Conservation (phyloP, 2,888 invertebrate genomes). For the Amphipyra tragopoginis region DNA sequence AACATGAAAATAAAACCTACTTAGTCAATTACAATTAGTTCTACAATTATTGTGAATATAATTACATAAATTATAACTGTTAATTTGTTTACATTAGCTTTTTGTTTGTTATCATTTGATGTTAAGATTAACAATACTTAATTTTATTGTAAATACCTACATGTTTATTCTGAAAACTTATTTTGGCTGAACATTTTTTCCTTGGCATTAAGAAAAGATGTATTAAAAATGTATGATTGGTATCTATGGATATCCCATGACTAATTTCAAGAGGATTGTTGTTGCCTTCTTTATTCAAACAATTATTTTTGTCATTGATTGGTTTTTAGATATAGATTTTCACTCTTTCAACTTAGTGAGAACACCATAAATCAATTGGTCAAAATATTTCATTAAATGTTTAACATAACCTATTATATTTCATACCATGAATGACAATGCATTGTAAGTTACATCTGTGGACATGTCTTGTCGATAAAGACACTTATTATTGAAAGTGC, state of each 20-base stretch:
- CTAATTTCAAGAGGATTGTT: slow-evolving; percentile 10
- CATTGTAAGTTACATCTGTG: slow-evolving; percentile 27
- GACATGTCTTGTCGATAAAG: slow-evolving; percentile 20
- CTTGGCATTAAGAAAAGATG: slow-evolving; percentile 4
- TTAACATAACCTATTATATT: slow-evolving; percentile 40
- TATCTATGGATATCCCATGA: slow-evolving; percentile 32
- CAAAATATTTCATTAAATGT: slow-evolving; percentile 21
- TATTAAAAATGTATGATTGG: slow-evolving; percentile 12
- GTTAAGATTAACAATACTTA: slow-evolving; percentile 5
- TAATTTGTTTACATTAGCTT: slow-evolving; percentile 33
- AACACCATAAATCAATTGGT: not conserved
- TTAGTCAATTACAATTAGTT: slow-evolving; percentile 7
- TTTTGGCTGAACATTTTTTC: slow-evolving; percentile 7
- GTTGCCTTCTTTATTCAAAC: not conserved
- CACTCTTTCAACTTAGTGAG: too few species aligned
- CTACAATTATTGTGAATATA: not conserved
- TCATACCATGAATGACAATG: slow-evolving; percentile 40
- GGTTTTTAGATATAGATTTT: not conserved
- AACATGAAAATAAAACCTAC: slow-evolving; percentile 2
- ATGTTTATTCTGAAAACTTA: too few species aligned
- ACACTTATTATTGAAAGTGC: slow-evolving; percentile 13
- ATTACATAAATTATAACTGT: slow-evolving; percentile 13
- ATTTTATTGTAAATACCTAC: not conserved
- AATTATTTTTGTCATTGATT: not conserved
- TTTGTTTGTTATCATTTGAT: slow-evolving; percentile 22